phyloP scores from a whole-genome alignment of 2,888 invertebrate genomes.

The Scotopteryx bipunctaria region DNA sequence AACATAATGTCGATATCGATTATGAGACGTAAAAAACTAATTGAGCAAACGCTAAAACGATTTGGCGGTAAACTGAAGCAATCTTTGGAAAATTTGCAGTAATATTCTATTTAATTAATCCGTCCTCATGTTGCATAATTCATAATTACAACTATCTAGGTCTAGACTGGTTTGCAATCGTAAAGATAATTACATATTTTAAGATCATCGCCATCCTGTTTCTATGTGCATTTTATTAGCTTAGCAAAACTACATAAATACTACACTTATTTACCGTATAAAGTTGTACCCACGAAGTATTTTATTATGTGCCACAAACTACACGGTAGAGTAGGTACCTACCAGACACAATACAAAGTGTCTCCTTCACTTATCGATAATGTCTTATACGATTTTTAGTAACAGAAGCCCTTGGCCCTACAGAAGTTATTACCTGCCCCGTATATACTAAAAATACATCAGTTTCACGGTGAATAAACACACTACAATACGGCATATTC shows the following conservation, averaged over 20 bases:
- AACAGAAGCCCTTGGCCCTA: constrained; percentile 70
- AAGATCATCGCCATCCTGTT: background rate
- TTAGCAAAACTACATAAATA: background rate
- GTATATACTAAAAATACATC: constrained; percentile 78
- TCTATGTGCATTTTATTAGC: background rate
- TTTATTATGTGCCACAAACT: too few relatives aligned
- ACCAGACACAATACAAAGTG: background rate
- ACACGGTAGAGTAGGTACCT: too few relatives aligned
- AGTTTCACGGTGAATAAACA: constrained; percentile 76
- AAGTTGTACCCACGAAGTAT: too few relatives aligned
- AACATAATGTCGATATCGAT: constrained; percentile 3
- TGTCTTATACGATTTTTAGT: constrained; percentile 38
- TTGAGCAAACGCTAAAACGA: background rate
- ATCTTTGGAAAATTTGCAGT: background rate
- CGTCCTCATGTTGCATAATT: constrained; percentile 1
- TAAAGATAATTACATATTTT: constrained; percentile 6
- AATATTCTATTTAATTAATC: background rate
- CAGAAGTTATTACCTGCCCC: constrained; percentile 70
- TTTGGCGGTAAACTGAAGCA: background rate
- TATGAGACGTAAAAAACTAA: background rate
- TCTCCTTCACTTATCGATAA: constrained; percentile 1
- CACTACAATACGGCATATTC: constrained; percentile 40
- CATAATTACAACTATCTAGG: constrained; percentile 6
- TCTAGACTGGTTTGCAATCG: constrained; percentile 2
- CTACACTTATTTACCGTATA: too few relatives aligned